These are phyloP conservation scores for Ectemnius lituratus DNA, from an alignment of 2,888 invertebrate species.

Conservation along the genomic window DNA sequence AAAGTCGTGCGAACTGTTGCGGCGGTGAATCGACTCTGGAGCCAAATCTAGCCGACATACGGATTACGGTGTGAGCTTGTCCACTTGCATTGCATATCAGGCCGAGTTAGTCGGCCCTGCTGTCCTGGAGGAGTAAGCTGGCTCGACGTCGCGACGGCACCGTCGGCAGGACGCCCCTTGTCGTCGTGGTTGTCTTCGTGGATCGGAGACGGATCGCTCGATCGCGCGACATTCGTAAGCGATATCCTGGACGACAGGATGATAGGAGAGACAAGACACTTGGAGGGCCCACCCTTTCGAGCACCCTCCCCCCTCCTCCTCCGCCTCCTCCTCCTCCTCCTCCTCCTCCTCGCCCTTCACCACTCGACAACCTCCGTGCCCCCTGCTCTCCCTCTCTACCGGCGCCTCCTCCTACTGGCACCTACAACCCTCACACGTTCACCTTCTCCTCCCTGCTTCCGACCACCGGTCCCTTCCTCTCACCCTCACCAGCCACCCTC, in stretches of 20 bases:
- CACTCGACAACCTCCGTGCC: slow-evolving; percentile 32
- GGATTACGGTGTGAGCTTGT: slow-evolving; percentile 31
- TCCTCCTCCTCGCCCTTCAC: slow-evolving; percentile 53
- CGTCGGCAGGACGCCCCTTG: slow-evolving; percentile 53
- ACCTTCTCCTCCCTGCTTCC: slow-evolving; percentile 21
- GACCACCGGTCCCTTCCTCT: neutral
- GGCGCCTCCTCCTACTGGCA: slow-evolving; percentile 30
- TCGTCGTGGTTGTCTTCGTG: slow-evolving; percentile 43
- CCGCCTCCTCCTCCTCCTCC: slow-evolving; percentile 47
- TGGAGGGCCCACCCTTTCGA: slow-evolving; percentile 66
- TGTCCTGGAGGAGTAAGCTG: slow-evolving; percentile 13
- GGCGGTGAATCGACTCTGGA: slow-evolving; percentile 29
- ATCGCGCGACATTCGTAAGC: slow-evolving; percentile 74
- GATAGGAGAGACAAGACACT: slow-evolving; percentile 72
- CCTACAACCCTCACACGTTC: slow-evolving; percentile 42
- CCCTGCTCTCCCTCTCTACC: slow-evolving; percentile 25
- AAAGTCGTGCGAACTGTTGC: slow-evolving; percentile 23
- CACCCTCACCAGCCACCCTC: neutral
- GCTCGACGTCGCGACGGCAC: slow-evolving; percentile 41
- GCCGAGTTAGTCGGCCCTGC: slow-evolving; percentile 13
- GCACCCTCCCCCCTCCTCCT: slow-evolving; percentile 55
- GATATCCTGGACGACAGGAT: slow-evolving; percentile 73
- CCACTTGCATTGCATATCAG: slow-evolving; percentile 41
- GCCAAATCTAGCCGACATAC: slow-evolving; percentile 37
- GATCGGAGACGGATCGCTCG: slow-evolving; percentile 70